Evolutionary conservation across 2,113 vertebrate genomes (phyloP).

Genomic region (Candoia aspera): DNA sequence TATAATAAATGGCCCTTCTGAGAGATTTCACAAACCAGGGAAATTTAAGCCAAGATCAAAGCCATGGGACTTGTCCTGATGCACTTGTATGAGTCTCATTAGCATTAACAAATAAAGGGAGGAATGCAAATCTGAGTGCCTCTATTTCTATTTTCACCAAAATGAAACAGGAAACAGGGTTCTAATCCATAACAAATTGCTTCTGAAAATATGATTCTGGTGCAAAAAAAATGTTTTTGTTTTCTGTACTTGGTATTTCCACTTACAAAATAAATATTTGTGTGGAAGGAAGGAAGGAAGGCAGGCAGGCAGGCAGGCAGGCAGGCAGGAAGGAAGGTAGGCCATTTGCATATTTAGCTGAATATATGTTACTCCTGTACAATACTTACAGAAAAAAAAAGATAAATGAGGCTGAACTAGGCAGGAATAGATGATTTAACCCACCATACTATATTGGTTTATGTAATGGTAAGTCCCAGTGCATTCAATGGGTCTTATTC

Average conservation of each 20-base stretch:
- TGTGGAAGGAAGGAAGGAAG: neutral
- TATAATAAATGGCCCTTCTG: slow-evolving; percentile 33
- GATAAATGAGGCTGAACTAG: neutral
- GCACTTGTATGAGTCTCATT: slow-evolving; percentile 25
- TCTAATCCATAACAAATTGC: slow-evolving; percentile 14
- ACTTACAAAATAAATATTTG: slow-evolving; percentile 30
- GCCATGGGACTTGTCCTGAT: slow-evolving; percentile 22
- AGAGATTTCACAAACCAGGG: slow-evolving; percentile 20
- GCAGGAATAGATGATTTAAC: neutral
- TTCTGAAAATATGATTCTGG: neutral
- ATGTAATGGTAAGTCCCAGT: neutral
- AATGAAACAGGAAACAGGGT: slow-evolving; percentile 23
- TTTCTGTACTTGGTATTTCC: neutral
- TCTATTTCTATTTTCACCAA: slow-evolving; percentile 26
- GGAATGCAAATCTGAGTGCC: slow-evolving; percentile 21
- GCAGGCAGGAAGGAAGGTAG: neutral
- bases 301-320: neutral
- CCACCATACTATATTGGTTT: neutral
- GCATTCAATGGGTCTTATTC: neutral
- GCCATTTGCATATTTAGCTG: neutral
- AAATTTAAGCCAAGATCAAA: slow-evolving; percentile 37
- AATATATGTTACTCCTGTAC: neutral
- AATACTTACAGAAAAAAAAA: neutral
- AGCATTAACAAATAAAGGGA: slow-evolving; percentile 27
- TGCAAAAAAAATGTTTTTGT: slow-evolving; percentile 7